Evolutionary conservation across 2,113 vertebrate genomes (phyloP), one percentile per base, ranked within the genome.

Genomic region (Amblyornis subalaris): DNA sequence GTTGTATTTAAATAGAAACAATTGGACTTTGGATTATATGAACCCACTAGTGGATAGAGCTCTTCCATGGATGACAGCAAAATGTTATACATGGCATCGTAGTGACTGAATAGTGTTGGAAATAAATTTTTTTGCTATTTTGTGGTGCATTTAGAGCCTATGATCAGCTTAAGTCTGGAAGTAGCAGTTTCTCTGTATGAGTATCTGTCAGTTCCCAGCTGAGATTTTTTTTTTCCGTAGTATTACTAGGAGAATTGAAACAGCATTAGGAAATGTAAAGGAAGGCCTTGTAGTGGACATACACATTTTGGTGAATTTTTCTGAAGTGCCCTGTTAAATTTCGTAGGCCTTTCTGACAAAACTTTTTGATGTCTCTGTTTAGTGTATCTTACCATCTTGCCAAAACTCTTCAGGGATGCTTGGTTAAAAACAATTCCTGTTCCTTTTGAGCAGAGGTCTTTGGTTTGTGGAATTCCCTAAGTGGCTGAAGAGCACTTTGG

Each of bases 391-490:
- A n/a, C 42, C 2, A 1, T 58, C 79, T 87, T 92, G 62, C 93
- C 91, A 85, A 66, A 85, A 61, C 51, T 83, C 38, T 90, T 73
- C 47, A 76, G 66, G 28, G 75, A 45, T 3, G 20, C 71, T 71
- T 94, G 44, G n/a, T 74, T 80, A 74, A 91, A 96, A 90, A 86
- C 78, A 95, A 88, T 96, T 90, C 75, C 35, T 25, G 23, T 91
- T 94, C 74, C 64, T 95, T 92, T 88, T 1, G 17, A 91, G 72
- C 42, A 72, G n/a, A 89, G 36, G 36, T 51, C 70, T 91, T 89
- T 74, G 65, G 81, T 94, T 95, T 95, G 81, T 96, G 88, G 81
- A 95, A 93, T 88, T 57, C 58, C 47, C 62, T 80, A 80, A 95
- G 91, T 93, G 90, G 44, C 64, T 70, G 89, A 88, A 89, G 94